Conservation (phyloP, 2,797 vertebrate genomes). For the Natrix natrix region DNA sequence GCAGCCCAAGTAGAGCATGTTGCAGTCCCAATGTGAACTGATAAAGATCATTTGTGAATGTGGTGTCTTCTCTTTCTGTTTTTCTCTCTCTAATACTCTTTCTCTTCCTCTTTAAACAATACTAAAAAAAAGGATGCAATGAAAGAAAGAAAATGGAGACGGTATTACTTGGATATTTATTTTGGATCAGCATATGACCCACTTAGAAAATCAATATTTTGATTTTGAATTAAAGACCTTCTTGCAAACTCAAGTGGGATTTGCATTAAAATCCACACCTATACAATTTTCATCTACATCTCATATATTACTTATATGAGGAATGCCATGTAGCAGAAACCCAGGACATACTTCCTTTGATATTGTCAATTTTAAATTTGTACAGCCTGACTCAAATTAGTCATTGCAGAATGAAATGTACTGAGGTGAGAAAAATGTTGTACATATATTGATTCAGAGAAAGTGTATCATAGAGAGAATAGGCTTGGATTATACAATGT, state of each 20-base stretch:
- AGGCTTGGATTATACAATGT: neutral
- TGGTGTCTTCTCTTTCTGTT: neutral
- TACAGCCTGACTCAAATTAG: neutral
- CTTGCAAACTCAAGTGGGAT: neutral
- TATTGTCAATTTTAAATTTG: neutral
- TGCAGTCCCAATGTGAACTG: neutral
- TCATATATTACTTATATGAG: conserved; percentile 39
- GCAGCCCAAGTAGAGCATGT: neutral
- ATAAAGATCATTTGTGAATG: neutral
- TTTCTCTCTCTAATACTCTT: neutral
- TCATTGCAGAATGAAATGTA: neutral
- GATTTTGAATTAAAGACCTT: neutral
- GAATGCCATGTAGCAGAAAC: conserved; percentile 27
- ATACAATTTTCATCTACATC: conserved; percentile 29
- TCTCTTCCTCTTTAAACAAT: neutral
- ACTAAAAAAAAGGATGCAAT: neutral
- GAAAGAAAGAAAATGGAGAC: neutral
- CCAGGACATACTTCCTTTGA: neutral
- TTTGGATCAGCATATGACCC: neutral
- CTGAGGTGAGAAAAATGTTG: neutral
- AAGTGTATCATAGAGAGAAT: neutral
- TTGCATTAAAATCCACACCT: conserved; percentile 31
- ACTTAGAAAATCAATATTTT: neutral
- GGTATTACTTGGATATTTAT: neutral
- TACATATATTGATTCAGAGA: neutral